Evolutionary conservation across 2,113 vertebrate genomes (phyloP).

Genomic region (Gulo gulo): DNA sequence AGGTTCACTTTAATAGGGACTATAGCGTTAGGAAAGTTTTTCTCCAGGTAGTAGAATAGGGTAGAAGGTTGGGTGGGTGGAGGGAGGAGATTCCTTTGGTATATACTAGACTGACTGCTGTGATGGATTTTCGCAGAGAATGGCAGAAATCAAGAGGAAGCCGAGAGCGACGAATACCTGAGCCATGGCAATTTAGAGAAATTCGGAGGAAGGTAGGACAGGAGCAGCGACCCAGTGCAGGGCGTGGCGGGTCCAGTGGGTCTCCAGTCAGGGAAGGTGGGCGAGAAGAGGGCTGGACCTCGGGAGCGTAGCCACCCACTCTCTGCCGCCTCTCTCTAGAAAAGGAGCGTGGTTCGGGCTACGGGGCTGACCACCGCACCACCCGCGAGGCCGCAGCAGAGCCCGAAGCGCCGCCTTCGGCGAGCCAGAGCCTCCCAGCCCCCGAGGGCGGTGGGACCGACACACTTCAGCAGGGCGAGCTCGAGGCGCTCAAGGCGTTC

Average conservation of each 20-base stretch:
- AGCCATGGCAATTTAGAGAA: neutral
- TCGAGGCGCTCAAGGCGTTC: neutral
- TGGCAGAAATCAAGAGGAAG: neutral
- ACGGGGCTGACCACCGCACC: neutral
- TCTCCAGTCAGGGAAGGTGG: neutral
- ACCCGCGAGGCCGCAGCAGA: neutral
- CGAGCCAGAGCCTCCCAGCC: neutral
- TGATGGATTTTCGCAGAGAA: neutral
- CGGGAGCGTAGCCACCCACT: neutral
- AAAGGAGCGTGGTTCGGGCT: neutral
- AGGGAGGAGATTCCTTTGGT: neutral
- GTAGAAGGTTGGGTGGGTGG: neutral
- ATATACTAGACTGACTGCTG: neutral
- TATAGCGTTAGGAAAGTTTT: neutral
- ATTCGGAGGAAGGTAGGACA: too few species aligned
- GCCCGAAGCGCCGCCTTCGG: fast-evolving
- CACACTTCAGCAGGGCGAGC: neutral
- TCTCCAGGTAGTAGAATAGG: neutral
- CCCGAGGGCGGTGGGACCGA: fast-evolving
- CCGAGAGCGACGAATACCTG: neutral
- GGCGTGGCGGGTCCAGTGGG: neutral
- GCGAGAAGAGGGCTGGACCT: neutral
- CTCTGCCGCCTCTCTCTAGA: neutral
- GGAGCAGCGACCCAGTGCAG: neutral
- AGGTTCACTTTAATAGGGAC: neutral